Conservation (phyloP, 2,797 vertebrate genomes). For the Hirundo rustica region DNA sequence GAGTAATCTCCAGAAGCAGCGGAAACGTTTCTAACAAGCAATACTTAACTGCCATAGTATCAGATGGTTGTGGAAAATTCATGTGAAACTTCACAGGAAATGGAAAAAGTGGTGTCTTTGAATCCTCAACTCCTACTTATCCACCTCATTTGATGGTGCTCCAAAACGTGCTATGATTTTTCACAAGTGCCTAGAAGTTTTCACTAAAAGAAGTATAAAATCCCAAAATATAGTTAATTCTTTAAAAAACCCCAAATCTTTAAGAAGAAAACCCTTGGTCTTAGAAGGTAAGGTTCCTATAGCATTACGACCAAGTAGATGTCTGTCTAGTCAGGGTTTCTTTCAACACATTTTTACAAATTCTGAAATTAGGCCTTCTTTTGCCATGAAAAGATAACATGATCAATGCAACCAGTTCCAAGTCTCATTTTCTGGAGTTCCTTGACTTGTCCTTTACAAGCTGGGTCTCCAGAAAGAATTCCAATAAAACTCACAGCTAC, state of each 20-base stretch:
- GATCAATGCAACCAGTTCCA: background rate
- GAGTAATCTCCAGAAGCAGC: background rate
- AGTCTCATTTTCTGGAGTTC: background rate
- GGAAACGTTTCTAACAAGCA: background rate
- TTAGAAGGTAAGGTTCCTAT: background rate
- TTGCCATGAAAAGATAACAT: conserved; percentile 8
- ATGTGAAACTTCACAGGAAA: background rate
- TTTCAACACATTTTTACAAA: background rate
- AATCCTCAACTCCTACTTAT: background rate
- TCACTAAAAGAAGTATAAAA: background rate
- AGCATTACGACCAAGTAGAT: background rate
- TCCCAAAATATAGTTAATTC: background rate
- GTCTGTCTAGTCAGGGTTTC: background rate
- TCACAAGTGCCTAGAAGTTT: background rate
- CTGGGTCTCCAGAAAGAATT: conserved; percentile 63
- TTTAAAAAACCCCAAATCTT: accelerated
- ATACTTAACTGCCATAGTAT: background rate
- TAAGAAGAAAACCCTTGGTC: background rate
- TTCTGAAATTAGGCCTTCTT: conserved; percentile 14
- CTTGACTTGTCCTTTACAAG: conserved; percentile 53
- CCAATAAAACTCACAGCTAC: conserved; percentile 61
- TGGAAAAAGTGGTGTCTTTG: background rate
- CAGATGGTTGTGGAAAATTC: background rate
- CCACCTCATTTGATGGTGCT: background rate
- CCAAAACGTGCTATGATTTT: background rate